A percentile compares a stretch with the other conserved stretches of the same genome.
Evolutionary conservation across 2,113 vertebrate species (phyloP).

Genomic region (Corvus hawaiiensis): DNA sequence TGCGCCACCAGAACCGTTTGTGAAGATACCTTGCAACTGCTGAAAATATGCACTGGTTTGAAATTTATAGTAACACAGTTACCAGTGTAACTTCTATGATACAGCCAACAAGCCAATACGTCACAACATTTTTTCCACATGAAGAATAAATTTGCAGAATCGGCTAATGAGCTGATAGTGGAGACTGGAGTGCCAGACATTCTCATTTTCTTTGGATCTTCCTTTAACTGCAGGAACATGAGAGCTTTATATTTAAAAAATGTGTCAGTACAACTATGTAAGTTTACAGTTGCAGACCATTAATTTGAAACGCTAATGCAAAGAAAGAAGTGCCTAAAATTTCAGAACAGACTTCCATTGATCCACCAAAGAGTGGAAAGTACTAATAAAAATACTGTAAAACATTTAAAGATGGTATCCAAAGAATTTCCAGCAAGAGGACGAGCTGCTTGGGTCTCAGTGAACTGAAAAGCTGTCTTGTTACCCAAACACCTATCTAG

Average conservation of each 20-base stretch:
- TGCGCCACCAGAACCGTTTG: fast-evolving
- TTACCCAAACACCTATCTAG: not conserved
- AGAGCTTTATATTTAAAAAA: constrained; percentile 20
- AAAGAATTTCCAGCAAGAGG: constrained; percentile 3
- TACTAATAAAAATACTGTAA: constrained; percentile 11
- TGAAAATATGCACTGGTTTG: not conserved
- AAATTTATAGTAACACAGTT: not conserved
- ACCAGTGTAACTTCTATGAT: not conserved
- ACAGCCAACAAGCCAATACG: not conserved
- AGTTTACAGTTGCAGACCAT: constrained; percentile 20
- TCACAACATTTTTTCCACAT: not conserved
- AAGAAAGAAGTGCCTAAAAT: constrained; percentile 26
- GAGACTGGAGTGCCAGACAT: not conserved
- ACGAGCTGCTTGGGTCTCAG: not conserved
- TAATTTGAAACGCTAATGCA: constrained; percentile 6
- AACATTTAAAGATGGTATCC: not conserved
- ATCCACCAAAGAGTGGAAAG: constrained; percentile 15
- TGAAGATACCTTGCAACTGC: not conserved
- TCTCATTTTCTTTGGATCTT: constrained; percentile 20
- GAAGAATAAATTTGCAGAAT: constrained; percentile 1
- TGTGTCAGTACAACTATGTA: not conserved
- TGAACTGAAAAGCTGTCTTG: not conserved
- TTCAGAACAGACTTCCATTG: constrained; percentile 28
- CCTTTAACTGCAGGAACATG: not conserved
- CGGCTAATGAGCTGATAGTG: not conserved